Conservation (phyloP, 2,113 vertebrate species). For the Fulmarus glacialis region DNA sequence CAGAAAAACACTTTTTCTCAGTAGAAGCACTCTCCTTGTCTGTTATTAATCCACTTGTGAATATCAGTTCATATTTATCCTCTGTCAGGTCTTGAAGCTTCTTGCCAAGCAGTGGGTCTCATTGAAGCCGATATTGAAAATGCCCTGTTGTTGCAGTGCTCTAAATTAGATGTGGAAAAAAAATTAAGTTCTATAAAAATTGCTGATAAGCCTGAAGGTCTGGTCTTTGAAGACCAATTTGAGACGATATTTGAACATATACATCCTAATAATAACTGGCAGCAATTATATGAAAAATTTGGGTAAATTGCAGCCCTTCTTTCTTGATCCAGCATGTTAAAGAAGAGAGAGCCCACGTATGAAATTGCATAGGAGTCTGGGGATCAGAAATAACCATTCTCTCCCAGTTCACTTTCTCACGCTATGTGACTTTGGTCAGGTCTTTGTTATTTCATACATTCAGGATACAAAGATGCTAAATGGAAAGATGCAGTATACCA, state of each 20-base stretch:
- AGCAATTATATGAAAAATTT: neutral
- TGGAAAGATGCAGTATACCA: neutral
- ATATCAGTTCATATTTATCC: neutral
- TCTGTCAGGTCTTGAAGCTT: neutral
- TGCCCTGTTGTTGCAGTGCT: neutral
- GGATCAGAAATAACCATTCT: neutral
- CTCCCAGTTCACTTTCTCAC: accelerated
- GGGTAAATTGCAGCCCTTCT: neutral
- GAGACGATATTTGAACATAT: neutral
- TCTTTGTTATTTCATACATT: neutral
- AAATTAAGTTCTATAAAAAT: neutral
- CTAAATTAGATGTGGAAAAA: neutral
- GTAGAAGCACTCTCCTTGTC: neutral
- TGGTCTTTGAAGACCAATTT: neutral
- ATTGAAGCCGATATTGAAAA: neutral
- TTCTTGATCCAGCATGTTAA: neutral
- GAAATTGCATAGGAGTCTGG: neutral
- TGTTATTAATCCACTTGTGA: neutral
- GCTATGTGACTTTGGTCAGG: neutral
- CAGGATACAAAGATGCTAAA: neutral
- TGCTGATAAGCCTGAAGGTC: neutral
- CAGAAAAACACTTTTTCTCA: neutral
- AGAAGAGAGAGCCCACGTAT: accelerated
- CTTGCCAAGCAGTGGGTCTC: neutral
- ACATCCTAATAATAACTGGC: neutral